Base-by-base conservation (phyloP, 2,113 vertebrate species). In the Taurulus bubalis region DNA sequence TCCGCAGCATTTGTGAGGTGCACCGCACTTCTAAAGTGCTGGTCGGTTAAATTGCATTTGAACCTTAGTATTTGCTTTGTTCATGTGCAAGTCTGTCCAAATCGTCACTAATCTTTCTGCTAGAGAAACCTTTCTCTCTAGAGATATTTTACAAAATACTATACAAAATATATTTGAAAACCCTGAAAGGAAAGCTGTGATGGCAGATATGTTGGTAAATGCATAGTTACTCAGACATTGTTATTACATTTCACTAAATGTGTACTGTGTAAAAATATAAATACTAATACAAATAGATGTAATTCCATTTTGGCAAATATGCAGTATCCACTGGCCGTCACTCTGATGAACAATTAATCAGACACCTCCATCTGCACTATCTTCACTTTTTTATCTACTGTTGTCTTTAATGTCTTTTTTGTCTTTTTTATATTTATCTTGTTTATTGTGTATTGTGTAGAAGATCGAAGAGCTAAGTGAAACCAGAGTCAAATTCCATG, bases 1-100 rank as follows among this genome's bases (percentile, higher is more conserved):
- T 74, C 15, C 69, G 28, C 14, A 70, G 40, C 20, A 18, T 32
- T 55, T 85, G 56, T 58, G 8, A n/a, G 18, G 49, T 8, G 11
- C 30, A 58, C 1, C 10, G 30, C 30, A 49, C 58, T 47, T 69
- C 11, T 78, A 3, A 38, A 77, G 15, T 62, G 63, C 53, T 26
- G 34, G 24, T 51, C 60, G 26, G 18, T 28, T 56, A 69, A 71
- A 53, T n/a, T 71, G 11, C 34, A 62, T 67, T 55, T 76, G 40
- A 51, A 65, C 38, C 28, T 47, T 9, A 59, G 14, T 56, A 32
- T 85, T 77, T 49, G 56, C 5, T 47, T 60, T 24, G 20, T 24
- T 11, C 12, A 18, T 36, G 77, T 53, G 18, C n/a, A 36, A 82
- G 26, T 70, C 22, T 56, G 4, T 28, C 8, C 40, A 34, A 6